Base-by-base conservation (phyloP, 1,140 invertebrate genomes). In the Adoxophyes honmai region DNA sequence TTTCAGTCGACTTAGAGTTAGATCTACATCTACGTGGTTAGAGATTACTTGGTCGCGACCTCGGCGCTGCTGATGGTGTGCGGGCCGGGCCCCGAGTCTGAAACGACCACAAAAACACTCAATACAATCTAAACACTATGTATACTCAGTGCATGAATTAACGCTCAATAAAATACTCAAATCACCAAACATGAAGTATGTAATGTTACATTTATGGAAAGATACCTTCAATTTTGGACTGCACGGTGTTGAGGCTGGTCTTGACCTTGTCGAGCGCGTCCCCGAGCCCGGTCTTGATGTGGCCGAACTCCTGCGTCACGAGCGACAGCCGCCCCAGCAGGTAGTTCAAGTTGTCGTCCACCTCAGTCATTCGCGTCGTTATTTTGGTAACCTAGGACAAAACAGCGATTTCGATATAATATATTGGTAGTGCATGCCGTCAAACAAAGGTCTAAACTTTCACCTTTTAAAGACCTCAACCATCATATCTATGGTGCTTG, bases 331-430 rank as follows among this genome's bases (percentile, higher is more conserved):
- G 90, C 3, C 96, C 96, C 51, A 98, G 80, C 21, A 97, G 88
- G 75, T 94, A 97, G 81, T 98, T 98, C 21, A 97, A 89, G 77
- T 97, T 96, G 52, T 94, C 92, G 63, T 96, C 94, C 5, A 98
- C 94, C 78, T 96, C 95, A 0, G 89, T 75, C 91, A 97, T 96
- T 38, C 94, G 92, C 62, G 92, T 92, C n/a, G 94, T 96, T 68
- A 97, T 96, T 60, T 91, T 90, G 28, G 91, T 91, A 52, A 96
- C 92, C 93, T 94, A 66, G 37, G 78, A 53, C 38, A 55, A 39
- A 2, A 28, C 21, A 28, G n/a, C n/a, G n/a, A n/a, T 28, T 28
- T 28, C 6, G 2, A 28, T 28, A 3, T n/a, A n/a, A n/a, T n/a
- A n/a, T n/a, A n/a, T n/a, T n/a, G n/a, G n/a, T n/a, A n/a, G n/a